These are phyloP conservation scores for Spodoptera litura DNA, from an alignment of 1,140 invertebrate genomes.

Conservation along the genomic window DNA sequence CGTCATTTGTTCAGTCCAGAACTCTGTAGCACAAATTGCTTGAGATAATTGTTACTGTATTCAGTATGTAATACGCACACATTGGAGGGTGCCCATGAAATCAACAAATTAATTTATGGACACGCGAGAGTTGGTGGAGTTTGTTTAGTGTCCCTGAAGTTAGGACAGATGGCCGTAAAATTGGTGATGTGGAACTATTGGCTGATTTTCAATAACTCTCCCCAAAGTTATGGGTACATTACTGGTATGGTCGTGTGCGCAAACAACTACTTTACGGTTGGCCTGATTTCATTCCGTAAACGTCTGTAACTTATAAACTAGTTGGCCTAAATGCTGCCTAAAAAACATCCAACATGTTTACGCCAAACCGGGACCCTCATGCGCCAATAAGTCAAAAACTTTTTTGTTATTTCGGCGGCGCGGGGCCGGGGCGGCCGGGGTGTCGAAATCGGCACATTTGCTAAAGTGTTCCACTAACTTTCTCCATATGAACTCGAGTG, in stretches of 20 bases:
- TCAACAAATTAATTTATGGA: background rate
- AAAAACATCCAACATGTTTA: constrained; percentile 76
- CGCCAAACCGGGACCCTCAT: constrained; percentile 49
- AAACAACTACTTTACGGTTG: constrained; percentile 45
- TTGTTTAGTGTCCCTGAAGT: constrained; percentile 12
- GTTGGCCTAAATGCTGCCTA: constrained; percentile 60
- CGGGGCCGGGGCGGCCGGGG: constrained; percentile 55
- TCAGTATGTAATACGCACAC: background rate
- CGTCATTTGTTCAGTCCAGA: no score
- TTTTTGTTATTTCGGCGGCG: constrained; percentile 66
- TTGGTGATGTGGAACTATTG: constrained; percentile 31
- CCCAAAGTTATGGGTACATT: constrained; percentile 40
- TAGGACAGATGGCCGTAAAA: constrained; percentile 28
- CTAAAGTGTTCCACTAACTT: constrained; percentile 74
- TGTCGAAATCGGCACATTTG: constrained; percentile 74
- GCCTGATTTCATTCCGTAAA: constrained; percentile 49
- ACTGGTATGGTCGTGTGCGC: constrained; percentile 34
- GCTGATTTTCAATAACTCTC: constrained; percentile 43
- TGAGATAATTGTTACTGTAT: no score
- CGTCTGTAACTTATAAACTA: constrained; percentile 61
- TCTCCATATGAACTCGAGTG: constrained; percentile 73
- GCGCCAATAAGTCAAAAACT: constrained; percentile 71
- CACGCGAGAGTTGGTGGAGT: constrained; percentile 3
- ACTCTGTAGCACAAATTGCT: no score
- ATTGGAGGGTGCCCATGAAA: background rate